Evolutionary conservation across 2,797 vertebrate genomes (phyloP), one percentile per base, ranked within the genome.

Genomic region (Phataginus tricuspis): DNA sequence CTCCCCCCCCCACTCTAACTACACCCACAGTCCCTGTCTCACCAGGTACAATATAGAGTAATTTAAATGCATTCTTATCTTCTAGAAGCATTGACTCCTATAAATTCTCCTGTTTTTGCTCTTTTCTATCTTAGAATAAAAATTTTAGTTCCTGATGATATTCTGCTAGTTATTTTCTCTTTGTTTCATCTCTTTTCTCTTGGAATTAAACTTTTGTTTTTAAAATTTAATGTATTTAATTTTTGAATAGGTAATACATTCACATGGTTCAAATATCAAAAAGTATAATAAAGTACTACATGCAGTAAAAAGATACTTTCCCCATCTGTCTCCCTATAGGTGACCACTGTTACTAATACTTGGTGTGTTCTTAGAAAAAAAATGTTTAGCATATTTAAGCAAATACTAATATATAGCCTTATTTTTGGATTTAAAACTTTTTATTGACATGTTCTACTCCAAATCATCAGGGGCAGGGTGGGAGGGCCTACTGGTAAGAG

Each of bases 141-240:
- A 23, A 25, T 72, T 74, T 88, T 49, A 74, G 57, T 80, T 63
- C 45, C 59, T 72, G 51, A 19, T 71, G 2, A 34, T 91, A 68
- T 84, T 71, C 55, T 63, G 14, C 78, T 74, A 29, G 23, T 42
- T 71, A 55, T n/a, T 25, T 75, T 69, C 53, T 53, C 25, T 86
- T 83, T 87, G 31, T 75, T 72, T 83, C 31, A 55, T 63, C 42
- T 77, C 61, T 68, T 86, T 66, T 82, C 34, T 87, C 64, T 68
- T 68, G 69, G n/a, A 86, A 86, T 53, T 37, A 94, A 92, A 42
- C 55, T 80, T 69, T 63, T 51, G 4, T 75, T 82, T 92, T 94
- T 29, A 31, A 34, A 57, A n/a, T 86, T 86, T 55, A 86, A 71
- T 61, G 27, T 72, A 82, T 53, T 91, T 84, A 68, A 49, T 78